Evolutionary conservation across 2,888 invertebrate genomes (phyloP).

Genomic region (Drosophila austrosaltans): DNA sequence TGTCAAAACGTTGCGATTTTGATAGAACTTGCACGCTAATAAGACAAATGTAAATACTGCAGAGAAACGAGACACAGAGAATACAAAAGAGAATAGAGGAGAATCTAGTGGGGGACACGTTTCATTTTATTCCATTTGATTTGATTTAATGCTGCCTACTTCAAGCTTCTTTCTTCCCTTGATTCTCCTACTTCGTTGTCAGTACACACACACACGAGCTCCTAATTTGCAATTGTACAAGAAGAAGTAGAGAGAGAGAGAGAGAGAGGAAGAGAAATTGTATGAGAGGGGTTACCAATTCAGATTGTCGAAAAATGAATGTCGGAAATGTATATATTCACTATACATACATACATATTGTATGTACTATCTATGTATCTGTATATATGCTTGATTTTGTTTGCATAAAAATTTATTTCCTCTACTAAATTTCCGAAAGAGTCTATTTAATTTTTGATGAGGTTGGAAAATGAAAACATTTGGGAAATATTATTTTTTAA

Average conservation of each 20-base stretch:
- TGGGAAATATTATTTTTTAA: background rate
- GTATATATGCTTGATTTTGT: conserved; percentile 61
- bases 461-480: background rate
- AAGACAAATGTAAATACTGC: conserved; percentile 18
- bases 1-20: conserved; percentile 31
- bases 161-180: conserved; percentile 29
- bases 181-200: conserved; percentile 49
- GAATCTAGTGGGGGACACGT: conserved; percentile 19
- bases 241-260: background rate
- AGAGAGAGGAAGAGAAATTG: background rate
- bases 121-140: conserved; percentile 39
- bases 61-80: conserved; percentile 5
- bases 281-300: background rate
- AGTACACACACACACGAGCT: conserved; percentile 11
- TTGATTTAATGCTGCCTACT: conserved; percentile 58
- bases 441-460: background rate
- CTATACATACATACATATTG: conserved; percentile 2
- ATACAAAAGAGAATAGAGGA: background rate
- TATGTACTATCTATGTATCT: conserved; percentile 19
- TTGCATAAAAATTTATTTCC: conserved; percentile 60
- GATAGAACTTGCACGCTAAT: conserved; percentile 11
- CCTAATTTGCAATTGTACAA: conserved; percentile 37
- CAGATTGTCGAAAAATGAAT: conserved; percentile 14
- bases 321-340: conserved; percentile 10
- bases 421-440: conserved; percentile 20